Base-by-base conservation (phyloP, 2,113 vertebrate genomes). In the Struthidea cinerea region DNA sequence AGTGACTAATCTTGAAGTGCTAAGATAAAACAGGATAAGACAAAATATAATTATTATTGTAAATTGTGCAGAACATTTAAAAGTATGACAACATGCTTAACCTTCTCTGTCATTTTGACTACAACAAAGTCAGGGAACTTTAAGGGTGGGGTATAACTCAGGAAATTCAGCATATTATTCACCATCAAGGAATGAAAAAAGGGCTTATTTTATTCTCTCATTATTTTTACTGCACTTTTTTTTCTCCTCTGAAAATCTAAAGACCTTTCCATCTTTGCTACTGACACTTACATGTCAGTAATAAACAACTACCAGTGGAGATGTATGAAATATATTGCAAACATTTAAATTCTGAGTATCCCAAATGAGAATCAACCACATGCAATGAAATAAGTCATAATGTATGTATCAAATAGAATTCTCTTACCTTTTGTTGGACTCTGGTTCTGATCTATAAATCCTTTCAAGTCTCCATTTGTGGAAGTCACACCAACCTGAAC, bases 361-460 rank as follows among this genome's bases (percentile, higher is more conserved):
- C 35, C 53, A 69, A 82, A 89, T 22, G 9, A 14, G 13, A 94
- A 65, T 16, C 42, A 73, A n/a, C 30, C 46, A 65, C 2, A 71
- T 5, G 24, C 46, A 90, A n/a, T 65, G 26, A 84, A 76, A 2
- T 35, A 67, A 84, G 26, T 79, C 21, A 73, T 68, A 44, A 59
- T 11, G 12, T 32, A 30, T 22, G 15, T 30, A 87, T 53, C 1
- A 20, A 85, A 89, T 42, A 96, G 75, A 93, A 63, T 60, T 95
- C 55, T 89, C 97, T 98, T 98, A 98, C 98, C 98, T 98, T 98
- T 98, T 92, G 98, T 96, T 94, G 97, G 97, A 93, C 97, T 98
- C 95, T 97, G 97, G 96, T 98, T 98, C 90, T 98, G 98, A 97
- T 98, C 97, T 97, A 96, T 97, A 97, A 98, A 98, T 97, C 97